Percentiles rank a stretch among this genome's conserved stretches.
These are phyloP conservation scores for Emys orbicularis DNA, from an alignment of 2,797 vertebrate genomes.

Conservation along the genomic window DNA sequence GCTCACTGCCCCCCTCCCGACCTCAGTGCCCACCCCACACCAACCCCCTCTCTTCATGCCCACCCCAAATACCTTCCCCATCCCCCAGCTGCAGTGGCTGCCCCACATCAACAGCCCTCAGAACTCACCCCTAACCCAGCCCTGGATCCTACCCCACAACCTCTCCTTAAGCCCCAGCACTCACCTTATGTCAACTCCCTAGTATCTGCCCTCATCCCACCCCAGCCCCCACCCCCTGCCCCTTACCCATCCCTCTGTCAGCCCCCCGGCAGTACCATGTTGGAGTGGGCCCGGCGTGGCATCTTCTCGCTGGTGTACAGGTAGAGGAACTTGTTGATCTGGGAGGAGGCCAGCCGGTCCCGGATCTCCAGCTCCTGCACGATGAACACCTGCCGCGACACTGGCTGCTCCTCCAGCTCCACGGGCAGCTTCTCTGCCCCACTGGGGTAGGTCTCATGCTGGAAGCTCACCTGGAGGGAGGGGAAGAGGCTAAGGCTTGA, in stretches of 20 bases:
- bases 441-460: slow-evolving; percentile 88
- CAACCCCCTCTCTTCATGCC: background rate
- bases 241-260: background rate
- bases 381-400: slow-evolving; percentile 93
- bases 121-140: background rate
- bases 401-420: slow-evolving; percentile 84
- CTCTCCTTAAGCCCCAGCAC: rapidly evolving
- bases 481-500: no score
- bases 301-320: slow-evolving; percentile 94
- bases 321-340: slow-evolving; percentile 96
- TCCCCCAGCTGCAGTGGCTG: background rate
- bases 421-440: background rate
- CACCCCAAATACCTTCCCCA: background rate
- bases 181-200: rapidly evolving
- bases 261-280: slow-evolving; percentile 84
- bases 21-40: background rate
- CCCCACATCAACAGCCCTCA: background rate
- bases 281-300: slow-evolving; percentile 92
- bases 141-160: no score
- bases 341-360: slow-evolving; percentile 91
- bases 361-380: slow-evolving; percentile 94
- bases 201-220: background rate
- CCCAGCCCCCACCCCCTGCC: background rate
- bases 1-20: background rate
- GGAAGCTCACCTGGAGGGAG: slow-evolving; percentile 89